A percentile compares a stretch with the other conserved stretches of the same genome.
These are phyloP conservation scores for Drosophila lacteicornis DNA, from an alignment of 1,140 invertebrate genomes.

Conservation along the genomic window DNA sequence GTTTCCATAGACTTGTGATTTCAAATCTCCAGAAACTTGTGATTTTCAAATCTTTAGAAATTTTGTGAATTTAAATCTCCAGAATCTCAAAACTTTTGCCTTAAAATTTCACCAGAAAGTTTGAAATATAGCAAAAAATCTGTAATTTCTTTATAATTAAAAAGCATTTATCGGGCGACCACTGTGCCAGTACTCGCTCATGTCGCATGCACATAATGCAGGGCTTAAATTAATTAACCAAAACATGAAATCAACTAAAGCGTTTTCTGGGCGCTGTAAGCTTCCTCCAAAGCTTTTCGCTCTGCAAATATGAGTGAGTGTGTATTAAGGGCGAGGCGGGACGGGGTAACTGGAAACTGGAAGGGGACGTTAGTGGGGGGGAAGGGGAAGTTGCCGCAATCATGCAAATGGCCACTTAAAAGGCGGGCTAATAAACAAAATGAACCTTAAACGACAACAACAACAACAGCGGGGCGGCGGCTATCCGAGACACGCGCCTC, in stretches of 20 bases:
- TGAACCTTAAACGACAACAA: slow-evolving; percentile 52
- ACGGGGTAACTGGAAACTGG: not conserved
- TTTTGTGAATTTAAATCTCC: no score
- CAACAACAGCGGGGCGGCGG: slow-evolving; percentile 2
- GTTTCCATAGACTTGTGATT: no score
- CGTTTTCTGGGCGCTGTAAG: slow-evolving; percentile 27
- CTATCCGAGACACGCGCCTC: slow-evolving; percentile 28
- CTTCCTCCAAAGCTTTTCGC: slow-evolving; percentile 41
- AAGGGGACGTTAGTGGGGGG: not conserved
- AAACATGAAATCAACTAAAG: slow-evolving; percentile 56
- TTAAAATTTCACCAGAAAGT: no score
- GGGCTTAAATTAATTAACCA: slow-evolving; percentile 70
- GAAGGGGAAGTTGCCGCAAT: slow-evolving; percentile 54
- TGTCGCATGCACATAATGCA: slow-evolving; percentile 50
- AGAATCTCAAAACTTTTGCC: no score
- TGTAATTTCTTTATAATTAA: no score
- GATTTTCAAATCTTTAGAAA: no score
- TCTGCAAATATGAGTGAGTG: slow-evolving; percentile 13
- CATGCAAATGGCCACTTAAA: slow-evolving; percentile 79
- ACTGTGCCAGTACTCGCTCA: not conserved
- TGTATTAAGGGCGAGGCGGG: not conserved
- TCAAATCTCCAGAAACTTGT: no score
- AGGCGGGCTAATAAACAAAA: slow-evolving; percentile 75
- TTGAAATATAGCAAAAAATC: no score
- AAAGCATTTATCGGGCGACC: not conserved